Conservation (phyloP, 1,140 invertebrate genomes). For the Galleria mellonella region DNA sequence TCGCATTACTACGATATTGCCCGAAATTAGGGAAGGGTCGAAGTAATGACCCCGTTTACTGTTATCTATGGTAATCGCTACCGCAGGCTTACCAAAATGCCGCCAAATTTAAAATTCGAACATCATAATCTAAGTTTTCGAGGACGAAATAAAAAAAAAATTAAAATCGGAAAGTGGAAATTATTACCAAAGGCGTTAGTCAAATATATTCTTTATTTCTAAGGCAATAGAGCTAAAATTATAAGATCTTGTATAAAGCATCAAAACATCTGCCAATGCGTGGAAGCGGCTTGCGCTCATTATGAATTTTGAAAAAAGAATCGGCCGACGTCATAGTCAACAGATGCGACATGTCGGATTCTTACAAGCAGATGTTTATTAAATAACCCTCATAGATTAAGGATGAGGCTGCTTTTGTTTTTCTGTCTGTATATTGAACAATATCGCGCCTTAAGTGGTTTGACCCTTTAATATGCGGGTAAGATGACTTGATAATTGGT, state of each 20-base stretch:
- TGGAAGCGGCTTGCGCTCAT: constrained; percentile 53
- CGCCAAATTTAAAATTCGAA: constrained; percentile 60
- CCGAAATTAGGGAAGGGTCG: constrained; percentile 49
- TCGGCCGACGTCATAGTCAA: constrained; percentile 35
- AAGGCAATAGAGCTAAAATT: neutral
- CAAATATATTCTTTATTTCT: neutral
- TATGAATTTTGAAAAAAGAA: constrained; percentile 64
- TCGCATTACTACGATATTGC: constrained; percentile 42
- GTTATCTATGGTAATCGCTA: constrained; percentile 57
- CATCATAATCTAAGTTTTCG: constrained; percentile 53
- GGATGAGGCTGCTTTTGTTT: constrained; percentile 54
- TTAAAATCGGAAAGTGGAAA: constrained; percentile 2
- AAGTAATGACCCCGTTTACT: constrained; percentile 62
- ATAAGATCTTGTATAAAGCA: constrained; percentile 14
- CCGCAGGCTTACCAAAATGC: constrained; percentile 35
- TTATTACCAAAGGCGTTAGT: neutral
- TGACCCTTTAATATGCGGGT: constrained; percentile 56
- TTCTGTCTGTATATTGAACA: constrained; percentile 37
- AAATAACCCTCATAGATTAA: constrained; percentile 65
- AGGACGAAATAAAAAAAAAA: constrained; percentile 21
- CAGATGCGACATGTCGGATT: constrained; percentile 70
- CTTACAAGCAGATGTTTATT: constrained; percentile 67
- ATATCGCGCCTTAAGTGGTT: constrained; percentile 50
- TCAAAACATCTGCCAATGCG: constrained; percentile 56
- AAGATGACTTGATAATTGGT: constrained; percentile 31